Base-by-base conservation (phyloP, 1,140 invertebrate genomes). In the Anastrepha ludens region DNA sequence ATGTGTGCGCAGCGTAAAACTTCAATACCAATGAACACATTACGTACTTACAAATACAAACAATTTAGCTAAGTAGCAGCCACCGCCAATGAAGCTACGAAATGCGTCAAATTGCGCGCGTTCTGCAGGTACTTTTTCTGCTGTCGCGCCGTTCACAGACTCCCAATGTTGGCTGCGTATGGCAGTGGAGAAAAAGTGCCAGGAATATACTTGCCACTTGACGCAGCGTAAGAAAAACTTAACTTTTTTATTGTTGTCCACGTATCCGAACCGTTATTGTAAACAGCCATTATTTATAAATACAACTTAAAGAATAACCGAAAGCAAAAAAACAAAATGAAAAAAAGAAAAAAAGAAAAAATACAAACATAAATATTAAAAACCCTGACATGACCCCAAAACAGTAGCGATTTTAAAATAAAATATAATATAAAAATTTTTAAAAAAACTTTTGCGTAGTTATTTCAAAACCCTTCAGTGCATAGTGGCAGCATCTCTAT, bases 361-460 rank as follows among this genome's bases (percentile, higher is more conserved):
- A 9, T 11, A 81, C 2, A 5, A 13, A 62, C 4, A 55, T 55
- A 29, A 55, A 55, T 55, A 20, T 81, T 65, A 87, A 64, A 87
- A 87, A 41, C 39, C 7, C 39, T 87, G 70, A 87, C 89, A 91
- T 91, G 91, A 91, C 91, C 91, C 90, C 62, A 90, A 89, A 86
- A 89, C 86, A 78, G 88, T 87, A 89, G 17, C 44, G 44, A 50
- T 81, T 81, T 81, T n/a, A 55, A 81, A 74, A 74, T 74, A 47
- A 81, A 81, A 81, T 81, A 81, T 86, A 62, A 58, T 86, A 78
- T 65, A 62, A 65, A 86, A 60, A 86, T 86, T 41, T n/a, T n/a
- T n/a, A 74, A 74, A 47, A 78, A 78, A 17, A 55, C 17, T 17
- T 13, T 67, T 74, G 47, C 7, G 17, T 81, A 47, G 44, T 44